Conservation (phyloP, 2,797 vertebrate species). For the Pipistrellus pipistrellus region DNA sequence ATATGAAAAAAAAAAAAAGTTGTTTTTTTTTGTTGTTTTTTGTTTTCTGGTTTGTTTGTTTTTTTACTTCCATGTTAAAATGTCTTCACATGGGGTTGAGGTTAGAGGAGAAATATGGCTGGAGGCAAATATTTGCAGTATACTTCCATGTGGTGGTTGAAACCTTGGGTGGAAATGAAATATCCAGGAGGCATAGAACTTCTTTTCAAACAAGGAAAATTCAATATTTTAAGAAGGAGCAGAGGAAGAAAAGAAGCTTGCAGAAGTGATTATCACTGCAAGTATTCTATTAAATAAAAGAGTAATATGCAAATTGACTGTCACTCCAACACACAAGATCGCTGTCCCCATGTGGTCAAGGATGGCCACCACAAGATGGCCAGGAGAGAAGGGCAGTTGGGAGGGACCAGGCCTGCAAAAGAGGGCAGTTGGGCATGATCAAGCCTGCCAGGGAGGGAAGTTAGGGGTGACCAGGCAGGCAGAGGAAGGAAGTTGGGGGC, state of each 20-base stretch:
- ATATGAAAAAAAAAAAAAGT: background rate
- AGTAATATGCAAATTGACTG: too few relatives aligned
- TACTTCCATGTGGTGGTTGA: background rate
- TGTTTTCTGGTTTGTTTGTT: background rate
- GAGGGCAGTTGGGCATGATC: too few relatives aligned
- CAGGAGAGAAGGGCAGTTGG: too few relatives aligned
- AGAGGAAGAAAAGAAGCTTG: background rate
- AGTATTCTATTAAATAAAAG: too few relatives aligned
- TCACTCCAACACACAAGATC: too few relatives aligned
- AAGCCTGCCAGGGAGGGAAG: too few relatives aligned
- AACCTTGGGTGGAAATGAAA: background rate
- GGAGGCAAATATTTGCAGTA: background rate
- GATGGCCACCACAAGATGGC: too few relatives aligned
- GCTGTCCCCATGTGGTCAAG: too few relatives aligned
- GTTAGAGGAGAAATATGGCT: background rate
- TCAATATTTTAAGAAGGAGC: background rate
- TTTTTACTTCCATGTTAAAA: background rate
- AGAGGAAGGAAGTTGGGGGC: too few relatives aligned
- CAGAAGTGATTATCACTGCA: background rate
- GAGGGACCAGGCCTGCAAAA: too few relatives aligned
- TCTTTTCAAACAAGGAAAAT: slow-evolving; percentile 25
- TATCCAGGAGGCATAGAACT: background rate
- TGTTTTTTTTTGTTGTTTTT: too few relatives aligned
- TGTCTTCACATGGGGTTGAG: background rate
- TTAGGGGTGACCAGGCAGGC: too few relatives aligned